Percentiles rank a stretch among this genome's conserved stretches.
Evolutionary conservation across 23 tunicate species (phyloP).

Genomic region (Styela plicata): DNA sequence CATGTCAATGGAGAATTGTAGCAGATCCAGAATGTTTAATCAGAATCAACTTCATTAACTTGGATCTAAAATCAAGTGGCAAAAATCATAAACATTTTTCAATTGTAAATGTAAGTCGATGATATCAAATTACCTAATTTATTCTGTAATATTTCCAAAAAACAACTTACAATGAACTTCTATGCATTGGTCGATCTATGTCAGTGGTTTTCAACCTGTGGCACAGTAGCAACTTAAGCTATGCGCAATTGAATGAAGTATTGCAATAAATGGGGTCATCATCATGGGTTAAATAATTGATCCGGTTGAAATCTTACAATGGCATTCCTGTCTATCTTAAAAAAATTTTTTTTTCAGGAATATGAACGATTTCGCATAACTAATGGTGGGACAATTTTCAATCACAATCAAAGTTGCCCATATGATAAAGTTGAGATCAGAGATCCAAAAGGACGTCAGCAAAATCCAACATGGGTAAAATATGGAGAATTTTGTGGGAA

Average conservation of each 20-base stretch:
- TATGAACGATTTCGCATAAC: slow-evolving; percentile 30
- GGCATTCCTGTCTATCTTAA: too few species aligned
- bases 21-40: slow-evolving; percentile 22
- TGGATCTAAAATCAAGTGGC: slow-evolving; percentile 2
- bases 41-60: slow-evolving; percentile 37
- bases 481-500: slow-evolving; percentile 53
- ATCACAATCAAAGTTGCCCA: slow-evolving; percentile 41
- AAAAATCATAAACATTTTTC: background rate
- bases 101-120: slow-evolving; percentile 19
- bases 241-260: too few species aligned
- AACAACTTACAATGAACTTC: too few species aligned
- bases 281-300: too few species aligned
- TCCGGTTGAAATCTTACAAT: too few species aligned
- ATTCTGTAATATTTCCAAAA: too few species aligned
- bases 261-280: too few species aligned
- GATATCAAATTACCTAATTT: too few species aligned
- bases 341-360: background rate
- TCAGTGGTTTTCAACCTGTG: too few species aligned
- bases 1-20: slow-evolving; percentile 42
- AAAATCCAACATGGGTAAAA: background rate
- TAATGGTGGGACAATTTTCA: slow-evolving; percentile 21
- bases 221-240: too few species aligned
- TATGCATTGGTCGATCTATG: too few species aligned
- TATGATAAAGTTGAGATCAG: slow-evolving; percentile 6
- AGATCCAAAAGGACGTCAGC: background rate